Base-by-base conservation (phyloP, 1,140 invertebrate species). In the Teleopsis dalmanni region DNA sequence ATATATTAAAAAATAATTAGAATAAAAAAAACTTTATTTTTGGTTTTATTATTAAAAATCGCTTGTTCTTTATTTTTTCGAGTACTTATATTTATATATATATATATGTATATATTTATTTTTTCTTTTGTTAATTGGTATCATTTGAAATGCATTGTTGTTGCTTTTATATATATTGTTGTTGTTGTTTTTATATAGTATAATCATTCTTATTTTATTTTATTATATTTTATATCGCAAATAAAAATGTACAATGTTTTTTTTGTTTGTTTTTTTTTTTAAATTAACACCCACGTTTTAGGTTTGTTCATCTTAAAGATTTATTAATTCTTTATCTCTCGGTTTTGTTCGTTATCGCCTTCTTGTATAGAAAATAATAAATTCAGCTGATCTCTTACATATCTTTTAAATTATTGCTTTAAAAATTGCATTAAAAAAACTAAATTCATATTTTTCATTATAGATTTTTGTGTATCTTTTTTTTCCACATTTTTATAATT, bases 41-140 rank as follows among this genome's bases (percentile, higher is more conserved):
- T 46, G 9, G 21, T 46, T 49, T 27, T 36, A 26, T 50, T 43
- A 50, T 43, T 50, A 50, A 50, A 50, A 50, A 50, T 50, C 41
- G 41, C 41, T 29, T 43, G 19, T 25, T 14, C 33, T 50, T 36
- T 35, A 43, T 50, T 36, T 50, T 21, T 50, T 44, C 26, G 25
- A 43, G 41, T 43, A 43, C 41, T 29, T 18, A 19, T 37, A 37
- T 37, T 4, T 40, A n/a, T 21, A 25, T 22, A 18, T 31, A 10
- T n/a, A 49, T 54, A 43, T 42, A 48, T 48, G 54, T 59, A 44
- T 51, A 33, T 55, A 48, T 47, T 50, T 55, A 48, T 46, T 13
- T 47, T 42, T 47, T 14, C 36, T 31, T 51, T 38, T 33, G 25
- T 42, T 27, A 14, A n/a, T n/a, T n/a, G n/a, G n/a, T n/a, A n/a